Evolutionary conservation across 2,797 vertebrate genomes (phyloP).

Genomic region (Cyprinella venusta): DNA sequence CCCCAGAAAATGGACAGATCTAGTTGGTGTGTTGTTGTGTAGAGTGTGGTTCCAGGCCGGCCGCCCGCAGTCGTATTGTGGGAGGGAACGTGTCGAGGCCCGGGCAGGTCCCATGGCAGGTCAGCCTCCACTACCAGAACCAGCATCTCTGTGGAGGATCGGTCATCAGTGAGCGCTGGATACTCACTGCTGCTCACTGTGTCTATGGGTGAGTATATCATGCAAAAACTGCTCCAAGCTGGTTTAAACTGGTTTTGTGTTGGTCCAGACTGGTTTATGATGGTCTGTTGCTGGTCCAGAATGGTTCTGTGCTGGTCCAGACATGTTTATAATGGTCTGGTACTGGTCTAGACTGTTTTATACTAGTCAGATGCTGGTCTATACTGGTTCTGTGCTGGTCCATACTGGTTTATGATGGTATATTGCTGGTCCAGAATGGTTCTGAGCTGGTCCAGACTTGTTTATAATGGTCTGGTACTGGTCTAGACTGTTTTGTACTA

Average conservation of each 20-base stretch:
- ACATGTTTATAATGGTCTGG: neutral
- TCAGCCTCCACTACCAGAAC: conserved; percentile 83
- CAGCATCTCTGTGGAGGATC: conserved; percentile 84
- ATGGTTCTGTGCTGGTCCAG: neutral
- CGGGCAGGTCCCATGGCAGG: conserved; percentile 85
- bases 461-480: neutral
- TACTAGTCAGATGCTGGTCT: too few relatives aligned
- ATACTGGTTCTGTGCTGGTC: neutral
- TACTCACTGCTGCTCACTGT: conserved; percentile 85
- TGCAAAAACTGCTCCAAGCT: neutral
- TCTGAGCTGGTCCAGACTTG: neutral
- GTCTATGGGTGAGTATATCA: conserved; percentile 82
- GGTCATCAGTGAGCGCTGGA: conserved; percentile 79
- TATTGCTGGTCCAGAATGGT: neutral
- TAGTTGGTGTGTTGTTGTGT: conserved; percentile 27
- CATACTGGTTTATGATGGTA: neutral
- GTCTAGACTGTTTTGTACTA: neutral
- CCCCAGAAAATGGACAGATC: neutral
- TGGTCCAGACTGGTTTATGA: neutral
- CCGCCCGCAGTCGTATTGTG: conserved; percentile 75
- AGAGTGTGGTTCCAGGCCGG: conserved; percentile 78
- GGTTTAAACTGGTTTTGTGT: neutral
- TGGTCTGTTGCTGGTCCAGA: accelerated
- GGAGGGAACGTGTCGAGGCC: conserved; percentile 78
- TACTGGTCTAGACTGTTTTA: neutral